These are phyloP conservation scores for Oscheius sp. DNA, from an alignment of 2,888 invertebrate genomes.

Conservation along the genomic window DNA sequence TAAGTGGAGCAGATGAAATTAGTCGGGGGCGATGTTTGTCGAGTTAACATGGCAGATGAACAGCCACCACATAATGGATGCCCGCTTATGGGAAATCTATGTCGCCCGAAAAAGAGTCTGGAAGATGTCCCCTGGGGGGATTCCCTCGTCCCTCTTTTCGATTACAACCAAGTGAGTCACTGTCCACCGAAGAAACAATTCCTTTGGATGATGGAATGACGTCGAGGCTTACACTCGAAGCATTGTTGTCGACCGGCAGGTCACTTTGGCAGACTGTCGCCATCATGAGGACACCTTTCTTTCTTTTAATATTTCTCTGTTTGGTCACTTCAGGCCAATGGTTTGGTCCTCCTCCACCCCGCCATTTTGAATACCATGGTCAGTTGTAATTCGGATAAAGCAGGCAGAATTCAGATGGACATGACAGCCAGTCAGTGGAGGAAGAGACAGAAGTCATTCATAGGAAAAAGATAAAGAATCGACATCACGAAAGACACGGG, in stretches of 20 bases:
- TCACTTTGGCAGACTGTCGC: not conserved
- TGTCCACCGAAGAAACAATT: slow-evolving; percentile 12
- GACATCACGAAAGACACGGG: slow-evolving; percentile 29
- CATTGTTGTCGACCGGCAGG: slow-evolving; percentile 3
- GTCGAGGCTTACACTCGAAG: slow-evolving; percentile 12
- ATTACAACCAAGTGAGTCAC: slow-evolving; percentile 21
- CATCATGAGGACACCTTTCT: slow-evolving; percentile 15
- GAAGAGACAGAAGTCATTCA: slow-evolving; percentile 30
- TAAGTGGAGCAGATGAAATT: slow-evolving; percentile 31
- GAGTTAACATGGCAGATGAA: not conserved
- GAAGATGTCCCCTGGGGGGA: not conserved
- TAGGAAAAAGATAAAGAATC: slow-evolving; percentile 14
- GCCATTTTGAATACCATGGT: slow-evolving; percentile 25
- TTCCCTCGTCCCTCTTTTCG: too few species aligned
- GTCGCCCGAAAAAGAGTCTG: not conserved
- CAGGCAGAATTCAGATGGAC: slow-evolving; percentile 20
- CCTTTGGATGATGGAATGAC: slow-evolving; percentile 8
- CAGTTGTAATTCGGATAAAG: not conserved
- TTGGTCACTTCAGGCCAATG: slow-evolving; percentile 1
- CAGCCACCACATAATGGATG: not conserved
- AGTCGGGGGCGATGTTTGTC: slow-evolving; percentile 12
- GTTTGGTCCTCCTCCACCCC: slow-evolving; percentile 17
- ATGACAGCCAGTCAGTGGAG: slow-evolving; percentile 30
- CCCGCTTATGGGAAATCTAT: not conserved
- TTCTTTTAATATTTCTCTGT: slow-evolving; percentile 8